Evolutionary conservation across 2,888 invertebrate genomes (phyloP), one percentile per base, ranked within the genome.

Genomic region (Epinotia bilunana): DNA sequence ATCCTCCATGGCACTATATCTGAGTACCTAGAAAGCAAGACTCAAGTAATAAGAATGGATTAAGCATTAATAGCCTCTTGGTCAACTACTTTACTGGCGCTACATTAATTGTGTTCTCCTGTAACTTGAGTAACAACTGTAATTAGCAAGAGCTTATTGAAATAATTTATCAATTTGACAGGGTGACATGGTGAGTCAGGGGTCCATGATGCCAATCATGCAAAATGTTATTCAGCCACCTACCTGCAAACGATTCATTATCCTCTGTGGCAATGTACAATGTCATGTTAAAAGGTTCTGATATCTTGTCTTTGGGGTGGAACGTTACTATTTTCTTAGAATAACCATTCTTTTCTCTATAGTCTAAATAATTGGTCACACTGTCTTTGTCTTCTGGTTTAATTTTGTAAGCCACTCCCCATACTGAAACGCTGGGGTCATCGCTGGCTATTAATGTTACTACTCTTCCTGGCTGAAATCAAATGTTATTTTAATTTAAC

Each of bases 311-410:
- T 72, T 87, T 90, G 0, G 98, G 97, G 86, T 97, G 92, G 87
- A 99, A 99, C 72, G 94, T 92, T 0, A 97, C 95, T 6, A 90
- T 92, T 85, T 95, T 95, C 80, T 97, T 95, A 71, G 96, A 94
- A 86, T 99, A 99, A 12, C 99, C 99, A 89, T 98, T 98, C 87
- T 98, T 98, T 90, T 99, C 99, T 83, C 99, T 94, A 84, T 95
- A 97, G 87, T 99, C 99, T 79, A 99, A 93, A 87, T 99, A 97
- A 70, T 95, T 93, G 1, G 97, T 95, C 0, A 99, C 98, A 77
- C 94, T 88, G 11, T 95, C 94, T 78, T 95, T 95, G 77, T 98
- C 95, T 65, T 95, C 90, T 0, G 95, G 88, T 9, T 95, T 95
- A 83, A 99, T 98, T 90, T 97, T 96, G 88, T 98, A 99, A 0